These are phyloP conservation scores for rat (Rattus norvegicus) DNA, from an alignment of 2,113 vertebrate genomes.

Conservation along the genomic window DNA sequence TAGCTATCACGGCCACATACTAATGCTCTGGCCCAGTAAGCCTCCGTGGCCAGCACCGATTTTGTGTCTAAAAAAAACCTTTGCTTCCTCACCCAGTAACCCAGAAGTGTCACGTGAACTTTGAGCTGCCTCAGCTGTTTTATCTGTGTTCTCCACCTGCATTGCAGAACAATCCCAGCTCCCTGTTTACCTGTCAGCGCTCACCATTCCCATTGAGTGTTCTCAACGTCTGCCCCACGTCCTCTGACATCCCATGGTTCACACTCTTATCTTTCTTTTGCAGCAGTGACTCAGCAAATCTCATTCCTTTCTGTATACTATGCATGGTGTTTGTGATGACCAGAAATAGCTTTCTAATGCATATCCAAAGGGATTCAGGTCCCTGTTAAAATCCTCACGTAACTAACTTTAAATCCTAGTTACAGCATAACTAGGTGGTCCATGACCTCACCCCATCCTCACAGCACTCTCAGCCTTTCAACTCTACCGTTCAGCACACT, in stretches of 20 bases:
- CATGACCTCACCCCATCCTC: fast-evolving
- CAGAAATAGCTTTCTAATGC: slow-evolving; percentile 12
- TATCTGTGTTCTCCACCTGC: background rate
- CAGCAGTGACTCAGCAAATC: background rate
- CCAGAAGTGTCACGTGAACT: too few relatives aligned
- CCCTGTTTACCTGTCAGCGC: background rate
- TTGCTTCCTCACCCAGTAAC: background rate
- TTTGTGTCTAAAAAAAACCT: background rate
- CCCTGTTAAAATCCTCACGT: background rate
- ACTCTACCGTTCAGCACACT: too few relatives aligned
- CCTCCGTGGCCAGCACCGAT: background rate
- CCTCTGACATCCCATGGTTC: background rate
- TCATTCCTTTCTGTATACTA: background rate
- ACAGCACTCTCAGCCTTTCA: background rate
- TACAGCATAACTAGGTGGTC: background rate
- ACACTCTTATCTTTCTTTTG: background rate
- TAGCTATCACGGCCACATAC: background rate
- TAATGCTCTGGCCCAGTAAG: background rate
- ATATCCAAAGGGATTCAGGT: background rate
- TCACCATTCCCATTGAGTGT: background rate
- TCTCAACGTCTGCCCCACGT: background rate
- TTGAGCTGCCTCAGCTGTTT: background rate
- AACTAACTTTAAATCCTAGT: background rate
- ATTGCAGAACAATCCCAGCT: background rate
- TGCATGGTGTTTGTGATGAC: background rate